Evolutionary conservation across 2,113 vertebrate genomes (phyloP).

Genomic region (Chitala chitala): DNA sequence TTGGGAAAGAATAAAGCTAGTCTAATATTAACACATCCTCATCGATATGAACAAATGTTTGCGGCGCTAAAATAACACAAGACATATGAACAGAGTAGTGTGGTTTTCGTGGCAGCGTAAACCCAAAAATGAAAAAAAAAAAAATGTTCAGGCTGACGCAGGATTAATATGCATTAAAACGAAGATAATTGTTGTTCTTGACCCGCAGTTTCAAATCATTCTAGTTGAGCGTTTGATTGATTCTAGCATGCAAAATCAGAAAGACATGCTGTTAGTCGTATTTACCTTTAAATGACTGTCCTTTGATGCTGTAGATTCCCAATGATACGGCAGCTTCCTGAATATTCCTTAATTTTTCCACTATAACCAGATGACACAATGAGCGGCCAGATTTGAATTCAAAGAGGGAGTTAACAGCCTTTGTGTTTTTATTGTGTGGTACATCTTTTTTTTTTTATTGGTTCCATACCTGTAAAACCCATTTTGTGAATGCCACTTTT

Average conservation of each 20-base stretch:
- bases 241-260: not conserved
- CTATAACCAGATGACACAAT: no score
- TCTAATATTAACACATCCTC: conserved; percentile 25
- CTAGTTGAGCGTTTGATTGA: conserved; percentile 8
- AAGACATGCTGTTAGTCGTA: not conserved
- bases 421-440: no score
- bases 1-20: conserved; percentile 19
- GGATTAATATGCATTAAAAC: not conserved
- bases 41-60: conserved; percentile 5
- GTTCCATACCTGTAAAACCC: no score
- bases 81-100: not conserved
- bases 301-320: not conserved
- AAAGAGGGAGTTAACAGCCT: no score
- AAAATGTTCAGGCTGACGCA: not conserved
- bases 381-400: no score
- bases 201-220: not conserved
- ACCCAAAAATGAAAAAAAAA: not conserved
- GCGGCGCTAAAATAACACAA: not conserved
- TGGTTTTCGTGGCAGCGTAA: not conserved
- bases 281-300: not conserved
- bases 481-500: no score
- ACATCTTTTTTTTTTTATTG: no score
- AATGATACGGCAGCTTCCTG: not conserved
- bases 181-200: not conserved
- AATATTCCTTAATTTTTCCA: no score